Evolutionary conservation across 37 sponge, comb jelly and placozoan species (phyloP).

Genomic region (Haliclona indistincta): DNA sequence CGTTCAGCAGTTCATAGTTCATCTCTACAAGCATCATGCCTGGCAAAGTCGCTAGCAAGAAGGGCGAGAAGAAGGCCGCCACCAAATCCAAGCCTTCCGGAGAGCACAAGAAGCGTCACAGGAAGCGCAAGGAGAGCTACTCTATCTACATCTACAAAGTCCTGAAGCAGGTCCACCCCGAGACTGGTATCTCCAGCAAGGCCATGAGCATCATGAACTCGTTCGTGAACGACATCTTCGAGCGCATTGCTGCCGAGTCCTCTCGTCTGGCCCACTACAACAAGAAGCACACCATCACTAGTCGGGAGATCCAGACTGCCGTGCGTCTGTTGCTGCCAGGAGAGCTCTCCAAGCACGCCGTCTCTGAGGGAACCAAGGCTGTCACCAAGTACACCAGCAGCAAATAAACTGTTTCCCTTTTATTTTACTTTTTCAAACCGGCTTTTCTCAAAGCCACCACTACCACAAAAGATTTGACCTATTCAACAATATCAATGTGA

Average conservation of each 20-base stretch:
- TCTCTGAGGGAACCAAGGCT: constrained; percentile 98
- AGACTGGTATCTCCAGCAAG: constrained; percentile 96
- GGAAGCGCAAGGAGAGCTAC: constrained; percentile 90
- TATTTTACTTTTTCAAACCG: too few species aligned
- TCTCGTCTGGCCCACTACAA: constrained; percentile 98
- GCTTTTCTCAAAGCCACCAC: too few species aligned
- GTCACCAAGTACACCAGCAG: constrained; percentile 99
- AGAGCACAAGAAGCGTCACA: constrained; percentile 64
- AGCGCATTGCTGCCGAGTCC: constrained; percentile 89
- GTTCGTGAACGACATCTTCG: constrained; percentile 98
- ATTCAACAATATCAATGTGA: too few species aligned
- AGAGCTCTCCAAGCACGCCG: constrained; percentile 97
- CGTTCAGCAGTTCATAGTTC: neutral
- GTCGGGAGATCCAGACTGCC: constrained; percentile 96
- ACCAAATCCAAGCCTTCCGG: constrained; percentile 78
- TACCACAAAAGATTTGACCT: too few species aligned
- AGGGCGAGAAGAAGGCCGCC: constrained; percentile 78
- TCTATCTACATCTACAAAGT: constrained; percentile 99
- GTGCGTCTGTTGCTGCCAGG: constrained; percentile 95
- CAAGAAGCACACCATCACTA: constrained; percentile 96
- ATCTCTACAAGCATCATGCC: constrained; percentile 49
- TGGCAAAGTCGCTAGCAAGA: constrained; percentile 77
- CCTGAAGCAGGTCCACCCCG: constrained; percentile 98
- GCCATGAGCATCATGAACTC: constrained; percentile 99
- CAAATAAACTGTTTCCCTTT: constrained; percentile 55